Base-by-base conservation (phyloP, 2,888 invertebrate genomes). In the Beris chalybata region DNA sequence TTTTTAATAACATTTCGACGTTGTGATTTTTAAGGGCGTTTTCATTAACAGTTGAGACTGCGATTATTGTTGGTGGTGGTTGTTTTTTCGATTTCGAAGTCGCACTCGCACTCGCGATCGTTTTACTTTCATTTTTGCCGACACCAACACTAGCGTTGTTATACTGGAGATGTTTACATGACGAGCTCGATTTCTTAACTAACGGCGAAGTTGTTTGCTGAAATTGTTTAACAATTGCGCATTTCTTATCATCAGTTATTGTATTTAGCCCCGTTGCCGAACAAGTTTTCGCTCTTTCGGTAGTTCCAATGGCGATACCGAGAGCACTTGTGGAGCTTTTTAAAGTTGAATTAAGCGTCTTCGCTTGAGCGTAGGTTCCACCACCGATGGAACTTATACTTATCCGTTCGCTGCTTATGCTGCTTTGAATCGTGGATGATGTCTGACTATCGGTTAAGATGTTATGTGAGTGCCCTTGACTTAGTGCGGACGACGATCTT, bases 11-110 rank as follows among this genome's bases (percentile, higher is more conserved):
- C 52, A 64, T 64, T 47, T 52, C 54, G 32, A 54, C 57, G 76
- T 44, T 30, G 31, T 9, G 47, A 54, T 64, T 64, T 7, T 5
- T 38, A n/a, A 78, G 13, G 85, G 87, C 70, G 91, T 81, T 86
- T 89, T 88, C 22, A 48, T 65, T 55, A 31, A 31, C 59, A 45
- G 56, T 22, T 4, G 22, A 47, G 30, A 63, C 55, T 45, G 67
- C n/a, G 5, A 9, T 38, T 38, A 47, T 55, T 15, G 13, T 43
- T 43, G 15, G 13, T 11, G 67, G 58, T 32, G 48, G 52, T 48
- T 59, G 57, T 44, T 69, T 69, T 65, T 67, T 66, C 30, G 30
- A 22, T 48, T 53, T 68, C 22, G 59, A 31, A 44, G 11, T 66
- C 31, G 13, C 13, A n/a, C 22, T n/a, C 4, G 6, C 4, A 6